Base-by-base conservation (phyloP, 2,797 vertebrate species). In the Xenops minutus region DNA sequence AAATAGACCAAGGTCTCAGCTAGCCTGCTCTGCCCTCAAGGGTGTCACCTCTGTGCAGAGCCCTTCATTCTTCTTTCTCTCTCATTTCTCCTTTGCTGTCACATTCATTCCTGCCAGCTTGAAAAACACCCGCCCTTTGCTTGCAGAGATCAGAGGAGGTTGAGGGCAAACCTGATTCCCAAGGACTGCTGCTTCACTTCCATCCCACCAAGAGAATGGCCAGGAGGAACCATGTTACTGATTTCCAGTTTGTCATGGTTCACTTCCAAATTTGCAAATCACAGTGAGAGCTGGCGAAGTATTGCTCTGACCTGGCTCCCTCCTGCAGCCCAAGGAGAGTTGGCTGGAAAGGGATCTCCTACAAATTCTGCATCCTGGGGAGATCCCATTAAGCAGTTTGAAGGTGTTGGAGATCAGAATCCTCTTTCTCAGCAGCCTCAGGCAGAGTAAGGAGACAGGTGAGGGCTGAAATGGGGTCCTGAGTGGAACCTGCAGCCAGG, bases 1-100 rank as follows among this genome's bases (percentile, higher is more conserved):
- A 93, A 94, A 93, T 8, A 64, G 61, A 81, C 39, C 46, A 61
- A 91, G 84, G 81, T 93, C 88, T 82, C 81, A 71, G 61, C 73
- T 56, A 63, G 80, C 80, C 68, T 68, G 84, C 84, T 85, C 64
- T 93, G 11, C 86, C 74, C 88, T 85, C 80, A 24, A 14, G 75
- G 64, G 16, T 94, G 78, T 85, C 91, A 95, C 91, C 78, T 88
- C 86, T 74, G 44, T 68, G 64, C 51, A 13, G 37, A 67, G 67
- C 64, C 84, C 81, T 96, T 89, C 2, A 0, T 71, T 89, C 64
- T 78, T 83, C 32, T 91, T 82, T 71, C 74, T 61, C 24, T 55
- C 52, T 95, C 67, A 6, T 93, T 85, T 93, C 78, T 82, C 93
- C 92, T 93, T 85, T 85, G 72, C 88, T 96, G 96, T 93, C 94